Evolutionary conservation across 2,888 invertebrate species (phyloP), one percentile per base, ranked within the genome.

Genomic region (Rapana venosa): DNA sequence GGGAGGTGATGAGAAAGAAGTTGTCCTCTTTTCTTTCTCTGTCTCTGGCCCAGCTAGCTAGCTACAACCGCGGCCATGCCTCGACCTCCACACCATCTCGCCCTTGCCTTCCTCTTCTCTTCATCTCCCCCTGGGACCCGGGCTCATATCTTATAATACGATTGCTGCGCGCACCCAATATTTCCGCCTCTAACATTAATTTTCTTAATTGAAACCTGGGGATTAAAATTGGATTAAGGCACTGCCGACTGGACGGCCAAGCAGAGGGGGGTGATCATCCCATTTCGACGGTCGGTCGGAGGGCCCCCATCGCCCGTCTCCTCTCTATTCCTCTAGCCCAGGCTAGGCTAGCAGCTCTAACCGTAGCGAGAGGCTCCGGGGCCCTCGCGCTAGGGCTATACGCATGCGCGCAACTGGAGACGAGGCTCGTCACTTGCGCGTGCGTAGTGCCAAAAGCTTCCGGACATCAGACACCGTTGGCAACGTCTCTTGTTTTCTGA

Each of bases 211-310:
- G 90, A 90, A 90, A 79, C 88, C 79, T 86, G 90, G 90, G 90
- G 90, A 91, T 91, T 90, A 91, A 90, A 91, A 90, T 90, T 90
- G 88, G 90, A 88, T 90, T 91, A 88, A 90, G 90, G 84, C 83
- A 81, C 58, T 86, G 88, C 77, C 88, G 58, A 56, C 81, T 47
- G 30, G 79, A 87, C 87, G 88, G 87, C 85, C 88, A 70, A 84
- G 66, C 87, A 91, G 90, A 87, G 89, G 90, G 90, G 87, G 90
- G 74, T 70, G 74, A 77, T 74, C 77, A 87, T 87, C 84, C 61
- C 87, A 74, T 74, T 87, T 79, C 47, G 85, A 35, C 30, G 83
- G 58, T 56, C 56, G 90, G 81, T 81, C 90, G 91, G 87, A 81
- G 89, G n/a, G 20, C 61, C 22, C 61, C 61, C 15, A 13, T 61